Conservation (phyloP, 1,140 invertebrate species). For the Drosophila kohkoa region DNA sequence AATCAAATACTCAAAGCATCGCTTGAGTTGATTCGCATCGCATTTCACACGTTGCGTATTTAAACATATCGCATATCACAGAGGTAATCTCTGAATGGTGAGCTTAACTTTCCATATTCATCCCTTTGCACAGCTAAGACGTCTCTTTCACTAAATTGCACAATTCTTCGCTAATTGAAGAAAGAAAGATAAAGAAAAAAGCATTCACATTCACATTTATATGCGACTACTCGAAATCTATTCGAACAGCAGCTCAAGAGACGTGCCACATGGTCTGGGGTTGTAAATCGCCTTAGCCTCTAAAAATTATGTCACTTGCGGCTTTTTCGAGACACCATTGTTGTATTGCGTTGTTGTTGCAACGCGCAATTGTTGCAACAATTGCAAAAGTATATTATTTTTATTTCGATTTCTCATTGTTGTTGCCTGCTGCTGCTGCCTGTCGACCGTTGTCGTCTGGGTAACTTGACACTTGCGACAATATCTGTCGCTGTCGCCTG, state of each 20-base stretch:
- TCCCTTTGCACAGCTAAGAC: constrained; percentile 15
- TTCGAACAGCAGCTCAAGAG: constrained; percentile 1
- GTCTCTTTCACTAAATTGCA: constrained; percentile 59
- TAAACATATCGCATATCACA: constrained; percentile 26
- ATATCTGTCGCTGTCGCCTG: constrained; percentile 19
- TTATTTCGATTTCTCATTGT: constrained; percentile 47
- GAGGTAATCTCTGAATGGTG: constrained; percentile 52
- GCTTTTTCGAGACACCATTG: constrained; percentile 58
- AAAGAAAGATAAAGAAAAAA: constrained; percentile 38
- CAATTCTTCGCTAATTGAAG: constrained; percentile 75
- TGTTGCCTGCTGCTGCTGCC: constrained; percentile 26
- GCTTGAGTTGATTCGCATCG: constrained; percentile 22
- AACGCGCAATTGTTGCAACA: constrained; percentile 60
- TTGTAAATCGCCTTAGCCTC: constrained; percentile 61
- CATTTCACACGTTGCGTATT: constrained; percentile 15
- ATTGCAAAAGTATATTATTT: constrained; percentile 58
- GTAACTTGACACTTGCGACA: constrained; percentile 69
- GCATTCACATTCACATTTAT: constrained; percentile 15
- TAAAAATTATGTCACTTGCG: constrained; percentile 74
- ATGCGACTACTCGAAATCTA: constrained; percentile 9
- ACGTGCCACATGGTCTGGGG: constrained; percentile 25
- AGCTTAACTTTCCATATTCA: constrained; percentile 64
- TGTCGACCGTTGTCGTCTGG: constrained; percentile 28
- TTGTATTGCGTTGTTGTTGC: constrained; percentile 20
- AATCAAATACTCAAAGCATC: constrained; percentile 11